Evolutionary conservation across 2,888 invertebrate genomes (phyloP).

Genomic region (Drosophila nigricruria): DNA sequence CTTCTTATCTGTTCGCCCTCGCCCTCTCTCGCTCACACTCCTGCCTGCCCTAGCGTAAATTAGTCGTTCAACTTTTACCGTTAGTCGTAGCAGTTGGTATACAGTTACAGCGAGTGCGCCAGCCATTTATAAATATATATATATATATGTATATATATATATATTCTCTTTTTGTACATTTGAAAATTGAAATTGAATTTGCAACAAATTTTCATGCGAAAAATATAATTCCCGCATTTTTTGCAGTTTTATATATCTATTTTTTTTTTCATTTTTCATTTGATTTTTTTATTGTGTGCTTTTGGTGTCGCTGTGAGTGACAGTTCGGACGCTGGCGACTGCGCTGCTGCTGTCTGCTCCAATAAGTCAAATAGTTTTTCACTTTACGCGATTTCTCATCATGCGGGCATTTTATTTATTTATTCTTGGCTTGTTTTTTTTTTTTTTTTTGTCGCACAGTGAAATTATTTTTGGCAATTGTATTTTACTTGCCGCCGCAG

Average conservation of each 20-base stretch:
- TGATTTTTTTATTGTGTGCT: conserved; percentile 6
- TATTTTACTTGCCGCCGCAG: conserved; percentile 55
- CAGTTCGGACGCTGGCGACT: conserved; percentile 55
- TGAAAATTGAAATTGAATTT: neutral
- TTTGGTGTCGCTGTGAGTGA: conserved; percentile 53
- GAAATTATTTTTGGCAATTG: conserved; percentile 79
- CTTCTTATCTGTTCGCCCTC: conserved; percentile 6
- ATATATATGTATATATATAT: conserved; percentile 3
- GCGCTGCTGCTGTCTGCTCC: conserved; percentile 69
- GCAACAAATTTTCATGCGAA: neutral
- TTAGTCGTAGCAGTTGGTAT: conserved; percentile 51
- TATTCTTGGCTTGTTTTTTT: conserved; percentile 6
- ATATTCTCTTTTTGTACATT: conserved; percentile 6
- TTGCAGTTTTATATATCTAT: neutral
- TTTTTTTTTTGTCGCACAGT: conserved; percentile 54
- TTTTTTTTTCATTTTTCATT: neutral
- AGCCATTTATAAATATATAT: conserved; percentile 11
- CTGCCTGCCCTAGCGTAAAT: conserved; percentile 19
- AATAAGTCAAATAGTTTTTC: conserved; percentile 79
- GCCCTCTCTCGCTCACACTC: neutral
- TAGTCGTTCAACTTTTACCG: conserved; percentile 43
- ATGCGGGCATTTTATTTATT: conserved; percentile 17
- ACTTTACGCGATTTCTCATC: conserved; percentile 63
- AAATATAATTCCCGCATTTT: conserved; percentile 4
- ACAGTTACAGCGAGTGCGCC: conserved; percentile 45